phyloP scores from a whole-genome alignment of 2,113 vertebrate genomes.

The Xiphorhynchus elegans region DNA sequence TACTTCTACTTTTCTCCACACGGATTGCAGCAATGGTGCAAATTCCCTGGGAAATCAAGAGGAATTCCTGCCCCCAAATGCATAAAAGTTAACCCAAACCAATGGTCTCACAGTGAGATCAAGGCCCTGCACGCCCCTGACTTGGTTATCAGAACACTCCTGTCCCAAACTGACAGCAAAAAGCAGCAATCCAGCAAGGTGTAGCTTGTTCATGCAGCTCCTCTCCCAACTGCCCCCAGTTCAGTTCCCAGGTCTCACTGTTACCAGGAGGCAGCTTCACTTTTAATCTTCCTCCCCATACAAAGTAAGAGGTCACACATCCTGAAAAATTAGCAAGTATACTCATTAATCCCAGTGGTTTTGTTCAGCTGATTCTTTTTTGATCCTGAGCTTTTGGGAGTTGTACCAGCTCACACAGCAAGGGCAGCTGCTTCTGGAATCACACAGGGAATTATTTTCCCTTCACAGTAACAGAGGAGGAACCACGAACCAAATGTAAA shows the following conservation, averaged over 20 bases:
- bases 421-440: background rate
- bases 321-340: background rate
- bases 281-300: too few relatives aligned
- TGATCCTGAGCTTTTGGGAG: background rate
- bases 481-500: background rate
- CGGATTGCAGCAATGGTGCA: accelerated
- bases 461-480: background rate
- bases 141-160: background rate
- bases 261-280: too few relatives aligned
- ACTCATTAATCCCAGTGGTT: background rate
- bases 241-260: background rate
- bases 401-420: accelerated
- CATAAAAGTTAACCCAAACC: background rate
- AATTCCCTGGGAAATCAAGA: background rate
- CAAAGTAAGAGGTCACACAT: background rate
- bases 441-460: background rate
- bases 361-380: background rate
- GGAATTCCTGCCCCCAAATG: background rate
- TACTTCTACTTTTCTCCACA: background rate
- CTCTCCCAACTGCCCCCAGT: background rate
- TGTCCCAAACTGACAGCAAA: background rate
- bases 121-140: background rate
- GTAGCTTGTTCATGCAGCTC: background rate
- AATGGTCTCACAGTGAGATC: accelerated
- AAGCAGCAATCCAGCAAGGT: background rate